Conservation (phyloP, 2,113 vertebrate genomes). For the Otis tarda region DNA sequence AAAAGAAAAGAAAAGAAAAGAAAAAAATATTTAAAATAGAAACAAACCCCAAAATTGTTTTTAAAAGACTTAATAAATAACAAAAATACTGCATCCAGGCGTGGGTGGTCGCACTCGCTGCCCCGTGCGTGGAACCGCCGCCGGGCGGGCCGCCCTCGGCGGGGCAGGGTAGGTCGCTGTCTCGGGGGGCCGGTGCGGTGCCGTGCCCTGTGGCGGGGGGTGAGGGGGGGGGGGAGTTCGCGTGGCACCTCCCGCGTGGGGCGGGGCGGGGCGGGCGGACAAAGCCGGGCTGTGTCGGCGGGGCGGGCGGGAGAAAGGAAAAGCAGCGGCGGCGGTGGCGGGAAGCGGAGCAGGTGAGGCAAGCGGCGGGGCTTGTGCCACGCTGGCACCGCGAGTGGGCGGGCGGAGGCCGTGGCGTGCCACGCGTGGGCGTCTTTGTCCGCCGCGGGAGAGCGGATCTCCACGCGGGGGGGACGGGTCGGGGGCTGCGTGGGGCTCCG, state of each 20-base stretch:
- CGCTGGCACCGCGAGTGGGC: constrained; percentile 53
- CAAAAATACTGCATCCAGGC: neutral
- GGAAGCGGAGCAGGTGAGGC: constrained; percentile 31
- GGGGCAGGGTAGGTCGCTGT: accelerated
- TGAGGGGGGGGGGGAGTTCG: neutral
- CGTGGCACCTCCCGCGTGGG: constrained; percentile 47
- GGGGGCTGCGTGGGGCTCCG: neutral
- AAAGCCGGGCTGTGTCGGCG: constrained; percentile 72
- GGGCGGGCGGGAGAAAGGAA: constrained; percentile 40
- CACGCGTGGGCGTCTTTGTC: neutral
- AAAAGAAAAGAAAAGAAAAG: too few relatives aligned
- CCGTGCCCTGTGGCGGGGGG: neutral
- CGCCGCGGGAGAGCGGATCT: neutral
- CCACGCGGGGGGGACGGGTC: neutral
- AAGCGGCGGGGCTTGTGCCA: neutral
- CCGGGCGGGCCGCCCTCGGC: neutral
- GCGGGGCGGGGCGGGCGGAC: constrained; percentile 68
- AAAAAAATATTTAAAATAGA: neutral
- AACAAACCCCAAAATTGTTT: neutral
- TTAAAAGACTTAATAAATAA: neutral
- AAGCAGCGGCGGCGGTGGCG: neutral
- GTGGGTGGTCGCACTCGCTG: neutral
- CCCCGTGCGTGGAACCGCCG: accelerated
- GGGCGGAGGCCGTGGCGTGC: neutral
- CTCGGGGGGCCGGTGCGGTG: neutral